phyloP scores from a whole-genome alignment of 2,888 invertebrate genomes.

The Nomada fucata region DNA sequence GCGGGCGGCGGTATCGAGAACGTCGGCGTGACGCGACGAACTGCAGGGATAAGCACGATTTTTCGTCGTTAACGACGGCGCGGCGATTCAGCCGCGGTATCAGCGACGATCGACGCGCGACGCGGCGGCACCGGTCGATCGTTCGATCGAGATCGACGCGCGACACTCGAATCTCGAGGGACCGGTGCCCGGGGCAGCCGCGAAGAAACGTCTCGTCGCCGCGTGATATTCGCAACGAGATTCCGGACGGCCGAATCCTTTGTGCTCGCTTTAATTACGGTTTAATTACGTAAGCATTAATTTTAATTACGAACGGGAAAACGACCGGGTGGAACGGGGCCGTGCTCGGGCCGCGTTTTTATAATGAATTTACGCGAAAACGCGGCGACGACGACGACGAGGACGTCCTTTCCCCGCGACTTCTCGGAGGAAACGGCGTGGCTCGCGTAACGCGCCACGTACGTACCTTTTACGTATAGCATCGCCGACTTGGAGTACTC shows the following conservation, averaged over 20 bases:
- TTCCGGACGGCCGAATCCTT: conserved; percentile 56
- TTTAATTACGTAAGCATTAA: conserved; percentile 67
- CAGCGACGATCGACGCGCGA: too few relatives aligned
- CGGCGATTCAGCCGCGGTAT: too few relatives aligned
- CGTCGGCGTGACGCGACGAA: conserved; percentile 96
- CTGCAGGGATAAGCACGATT: conserved; percentile 84
- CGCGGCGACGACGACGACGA: conserved; percentile 1
- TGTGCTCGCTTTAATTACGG: conserved; percentile 67
- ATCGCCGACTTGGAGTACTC: conserved; percentile 95
- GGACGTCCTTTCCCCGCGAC: conserved; percentile 5
- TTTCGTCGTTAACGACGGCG: not conserved
- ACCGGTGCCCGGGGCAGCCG: not conserved
- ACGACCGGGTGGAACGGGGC: conserved; percentile 42
- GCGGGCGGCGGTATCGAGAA: conserved; percentile 96
- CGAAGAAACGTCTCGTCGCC: conserved; percentile 48
- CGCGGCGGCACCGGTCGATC: not conserved
- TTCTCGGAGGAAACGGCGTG: not conserved
- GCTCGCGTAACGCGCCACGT: too few relatives aligned
- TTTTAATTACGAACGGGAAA: conserved; percentile 64
- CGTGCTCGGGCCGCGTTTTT: conserved; percentile 36
- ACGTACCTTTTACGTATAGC: conserved; percentile 96
- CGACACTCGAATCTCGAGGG: conserved; percentile 2
- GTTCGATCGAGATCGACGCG: conserved; percentile 9
- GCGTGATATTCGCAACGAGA: conserved; percentile 49
- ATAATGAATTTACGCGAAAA: conserved; percentile 38